Conservation (phyloP, 2,797 vertebrate species). For the Coendou prehensilis region DNA sequence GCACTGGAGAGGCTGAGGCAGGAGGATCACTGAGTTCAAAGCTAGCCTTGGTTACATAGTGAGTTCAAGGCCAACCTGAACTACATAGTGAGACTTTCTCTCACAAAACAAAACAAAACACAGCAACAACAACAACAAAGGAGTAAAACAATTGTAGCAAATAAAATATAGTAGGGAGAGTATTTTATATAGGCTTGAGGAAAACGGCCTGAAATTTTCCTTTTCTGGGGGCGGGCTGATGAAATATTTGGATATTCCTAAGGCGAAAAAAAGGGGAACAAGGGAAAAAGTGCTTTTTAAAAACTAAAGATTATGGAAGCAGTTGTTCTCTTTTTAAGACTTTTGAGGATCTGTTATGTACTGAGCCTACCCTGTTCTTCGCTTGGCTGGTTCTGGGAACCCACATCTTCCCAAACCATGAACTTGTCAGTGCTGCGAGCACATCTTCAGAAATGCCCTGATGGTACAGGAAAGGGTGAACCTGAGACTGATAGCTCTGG, state of each 20-base stretch:
- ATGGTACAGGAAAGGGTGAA: not conserved
- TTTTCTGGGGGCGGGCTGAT: not conserved
- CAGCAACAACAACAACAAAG: not conserved
- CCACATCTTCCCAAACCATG: slow-evolving; percentile 37
- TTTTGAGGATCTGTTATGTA: not conserved
- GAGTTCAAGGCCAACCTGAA: not conserved
- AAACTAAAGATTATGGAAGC: not conserved
- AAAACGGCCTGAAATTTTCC: not conserved
- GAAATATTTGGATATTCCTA: not conserved
- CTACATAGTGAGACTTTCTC: not conserved
- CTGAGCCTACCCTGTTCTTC: not conserved
- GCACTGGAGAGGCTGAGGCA: not conserved
- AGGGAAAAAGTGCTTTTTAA: not conserved
- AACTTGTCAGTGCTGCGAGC: not conserved
- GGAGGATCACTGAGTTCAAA: not conserved
- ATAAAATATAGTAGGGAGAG: not conserved
- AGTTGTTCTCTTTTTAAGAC: not conserved
- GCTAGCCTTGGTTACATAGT: not conserved
- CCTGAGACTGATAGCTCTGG: not conserved
- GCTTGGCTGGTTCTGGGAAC: slow-evolving; percentile 48
- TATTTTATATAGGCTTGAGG: not conserved
- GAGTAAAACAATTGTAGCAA: not conserved
- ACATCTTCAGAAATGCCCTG: slow-evolving; percentile 28
- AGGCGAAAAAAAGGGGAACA: not conserved
- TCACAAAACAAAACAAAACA: not conserved